Evolutionary conservation across 2,113 vertebrate genomes (phyloP).

Genomic region (Oryzias melastigma): DNA sequence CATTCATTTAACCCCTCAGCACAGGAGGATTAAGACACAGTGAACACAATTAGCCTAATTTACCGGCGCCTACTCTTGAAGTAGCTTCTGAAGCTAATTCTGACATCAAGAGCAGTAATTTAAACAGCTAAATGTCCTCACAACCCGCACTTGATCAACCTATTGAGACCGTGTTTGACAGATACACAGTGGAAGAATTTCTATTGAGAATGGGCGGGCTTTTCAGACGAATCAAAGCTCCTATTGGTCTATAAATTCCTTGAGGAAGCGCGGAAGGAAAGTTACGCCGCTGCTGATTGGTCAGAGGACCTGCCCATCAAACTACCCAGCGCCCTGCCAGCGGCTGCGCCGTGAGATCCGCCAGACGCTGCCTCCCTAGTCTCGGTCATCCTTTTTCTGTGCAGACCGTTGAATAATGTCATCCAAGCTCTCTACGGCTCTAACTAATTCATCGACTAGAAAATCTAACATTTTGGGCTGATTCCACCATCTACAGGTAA

Average conservation of each 20-base stretch:
- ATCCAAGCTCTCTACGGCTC: slow-evolving; percentile 26
- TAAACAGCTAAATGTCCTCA: not conserved
- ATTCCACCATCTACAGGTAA: slow-evolving; percentile 53
- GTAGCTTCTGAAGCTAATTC: no score
- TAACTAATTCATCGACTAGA: slow-evolving; percentile 12
- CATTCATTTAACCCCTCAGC: not conserved
- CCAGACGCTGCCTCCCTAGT: slow-evolving; percentile 57
- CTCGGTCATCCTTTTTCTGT: slow-evolving; percentile 38
- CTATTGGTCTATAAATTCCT: slow-evolving; percentile 48
- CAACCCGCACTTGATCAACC: not conserved
- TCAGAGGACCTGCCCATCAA: slow-evolving; percentile 14
- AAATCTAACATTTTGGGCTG: slow-evolving; percentile 29
- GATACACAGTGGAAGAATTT: slow-evolving; percentile 33
- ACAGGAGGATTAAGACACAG: not conserved
- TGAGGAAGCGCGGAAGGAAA: not conserved
- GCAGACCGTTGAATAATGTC: slow-evolving; percentile 54
- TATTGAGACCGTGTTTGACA: slow-evolving; percentile 5
- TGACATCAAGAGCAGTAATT: no score
- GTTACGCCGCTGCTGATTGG: slow-evolving; percentile 59
- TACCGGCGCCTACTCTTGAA: not conserved
- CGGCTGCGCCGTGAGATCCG: slow-evolving; percentile 54
- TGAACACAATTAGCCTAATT: not conserved
- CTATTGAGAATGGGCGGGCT: slow-evolving; percentile 13
- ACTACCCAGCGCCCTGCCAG: slow-evolving; percentile 9
- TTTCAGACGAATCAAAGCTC: not conserved